Base-by-base conservation (phyloP, 2,888 invertebrate genomes). In the Lithophane semibrunnea region DNA sequence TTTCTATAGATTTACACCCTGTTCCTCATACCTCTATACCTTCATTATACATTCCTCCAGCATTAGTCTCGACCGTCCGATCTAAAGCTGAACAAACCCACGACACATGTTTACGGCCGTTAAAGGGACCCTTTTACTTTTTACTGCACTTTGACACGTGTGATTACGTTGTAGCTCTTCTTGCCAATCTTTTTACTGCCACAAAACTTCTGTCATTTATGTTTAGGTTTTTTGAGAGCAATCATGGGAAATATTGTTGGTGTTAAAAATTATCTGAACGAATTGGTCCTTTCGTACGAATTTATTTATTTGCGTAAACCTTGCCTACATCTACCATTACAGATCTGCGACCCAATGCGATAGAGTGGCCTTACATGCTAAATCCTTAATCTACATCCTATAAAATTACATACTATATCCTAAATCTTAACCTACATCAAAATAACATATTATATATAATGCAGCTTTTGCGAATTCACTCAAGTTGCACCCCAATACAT, bases 61-160 rank as follows among this genome's bases (percentile, higher is more conserved):
- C 10, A 72, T 42, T 65, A 63, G 69, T 56, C 13, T 44, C 29
- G 2, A 75, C 44, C 37, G 1, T 54, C 7, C 16, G 60, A 44
- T 49, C 60, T 73, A 80, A 88, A 82, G 84, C 71, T 65, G 84
- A 86, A 29, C 56, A 71, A 75, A 82, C 83, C 74, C 73, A 56
- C 82, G 69, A 80, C 84, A 84, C 83, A 86, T 89, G 90, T 92
- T 92, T 91, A 91, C 79, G 80, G 77, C 77, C 89, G 64, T 88
- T 92, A 90, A 90, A 90, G 76, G 37, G 81, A 84, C 82, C 88
- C 88, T 90, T 92, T 89, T 83, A 87, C 84, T 88, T 88, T 86
- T 88, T 81, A 89, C 84, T 88, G 88, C 86, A 80, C 72, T 83
- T 83, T 81, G 68, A 61, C 52, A 77, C 76, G 73, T 65, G 81